Evolutionary conservation across 1,140 invertebrate species (phyloP).

Genomic region (Drosophila tropicalis): DNA sequence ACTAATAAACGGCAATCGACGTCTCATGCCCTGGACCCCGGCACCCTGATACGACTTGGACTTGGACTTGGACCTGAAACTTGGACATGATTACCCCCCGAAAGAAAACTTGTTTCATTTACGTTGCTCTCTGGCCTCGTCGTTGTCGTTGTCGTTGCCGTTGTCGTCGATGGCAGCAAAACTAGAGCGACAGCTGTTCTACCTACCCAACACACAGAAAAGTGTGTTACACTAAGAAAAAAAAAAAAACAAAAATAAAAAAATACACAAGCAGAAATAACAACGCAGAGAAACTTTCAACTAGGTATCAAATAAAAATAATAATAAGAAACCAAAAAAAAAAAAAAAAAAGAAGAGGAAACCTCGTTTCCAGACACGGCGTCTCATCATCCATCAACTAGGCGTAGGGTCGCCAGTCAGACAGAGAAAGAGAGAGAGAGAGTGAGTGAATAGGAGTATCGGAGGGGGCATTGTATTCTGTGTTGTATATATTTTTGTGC

Average conservation of each 20-base stretch:
- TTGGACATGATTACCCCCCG: neutral
- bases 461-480: conserved; percentile 29
- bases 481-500: conserved; percentile 63
- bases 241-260: too few species aligned
- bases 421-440: neutral
- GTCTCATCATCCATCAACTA: conserved; percentile 14
- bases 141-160: neutral
- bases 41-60: neutral
- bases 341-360: conserved; percentile 27
- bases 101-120: conserved; percentile 2
- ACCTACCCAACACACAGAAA: neutral
- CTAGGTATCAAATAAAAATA: conserved; percentile 24
- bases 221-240: conserved; percentile 1
- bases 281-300: conserved; percentile 18
- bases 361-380: conserved; percentile 12
- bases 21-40: neutral
- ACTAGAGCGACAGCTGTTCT: conserved; percentile 12
- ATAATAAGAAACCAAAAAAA: neutral
- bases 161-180: neutral
- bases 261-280: neutral
- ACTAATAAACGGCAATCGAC: conserved; percentile 60
- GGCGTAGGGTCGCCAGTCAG: neutral
- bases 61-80: neutral
- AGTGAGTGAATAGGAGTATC: neutral
- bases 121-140: neutral